Percentiles rank a stretch among this genome's conserved stretches.
Conservation (phyloP, 2,113 vertebrate species). For the Python bivittatus region DNA sequence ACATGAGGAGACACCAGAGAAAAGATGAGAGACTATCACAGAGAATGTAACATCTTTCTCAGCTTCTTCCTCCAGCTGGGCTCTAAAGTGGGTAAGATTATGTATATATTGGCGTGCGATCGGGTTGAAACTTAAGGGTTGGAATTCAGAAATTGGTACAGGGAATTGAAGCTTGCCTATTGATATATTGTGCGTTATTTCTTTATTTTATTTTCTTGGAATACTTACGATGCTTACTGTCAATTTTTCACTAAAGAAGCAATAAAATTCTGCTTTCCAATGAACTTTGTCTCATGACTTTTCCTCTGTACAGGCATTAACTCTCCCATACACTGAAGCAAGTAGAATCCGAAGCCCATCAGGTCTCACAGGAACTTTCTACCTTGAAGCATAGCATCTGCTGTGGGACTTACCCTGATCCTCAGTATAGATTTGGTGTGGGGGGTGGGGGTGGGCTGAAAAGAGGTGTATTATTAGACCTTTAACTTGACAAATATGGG, state of each 20-base stretch:
- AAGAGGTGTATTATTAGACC: background rate
- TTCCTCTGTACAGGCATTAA: background rate
- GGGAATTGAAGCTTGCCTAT: background rate
- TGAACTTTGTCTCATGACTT: background rate
- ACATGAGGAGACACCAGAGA: background rate
- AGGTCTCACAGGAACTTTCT: background rate
- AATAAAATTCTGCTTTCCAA: background rate
- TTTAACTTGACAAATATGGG: background rate
- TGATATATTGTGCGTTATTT: background rate
- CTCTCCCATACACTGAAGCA: background rate
- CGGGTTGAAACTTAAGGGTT: background rate
- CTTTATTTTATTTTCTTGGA: background rate
- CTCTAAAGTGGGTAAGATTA: background rate
- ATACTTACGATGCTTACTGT: background rate
- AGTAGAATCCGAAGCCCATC: background rate
- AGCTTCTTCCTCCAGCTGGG: background rate
- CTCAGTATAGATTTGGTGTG: background rate
- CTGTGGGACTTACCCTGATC: background rate
- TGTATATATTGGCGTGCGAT: background rate
- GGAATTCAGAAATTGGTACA: background rate
- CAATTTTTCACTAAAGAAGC: background rate
- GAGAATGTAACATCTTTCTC: background rate
- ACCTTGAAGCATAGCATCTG: background rate
- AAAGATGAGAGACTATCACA: background rate
- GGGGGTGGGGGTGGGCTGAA: background rate